These are phyloP conservation scores for Orthosia incerta DNA, from an alignment of 2,888 invertebrate species.

Conservation along the genomic window DNA sequence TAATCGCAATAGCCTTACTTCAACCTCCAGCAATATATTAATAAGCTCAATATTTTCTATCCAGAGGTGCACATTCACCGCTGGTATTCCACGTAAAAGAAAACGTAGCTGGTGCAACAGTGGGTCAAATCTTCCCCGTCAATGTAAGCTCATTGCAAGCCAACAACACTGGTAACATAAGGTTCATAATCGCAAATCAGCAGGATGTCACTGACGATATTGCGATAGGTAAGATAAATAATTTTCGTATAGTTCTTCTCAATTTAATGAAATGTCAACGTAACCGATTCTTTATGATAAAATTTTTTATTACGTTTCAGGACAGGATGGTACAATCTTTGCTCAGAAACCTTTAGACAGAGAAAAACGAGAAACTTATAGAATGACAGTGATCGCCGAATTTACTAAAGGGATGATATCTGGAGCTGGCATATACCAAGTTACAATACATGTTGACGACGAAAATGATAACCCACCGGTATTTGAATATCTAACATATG, in stretches of 20 bases:
- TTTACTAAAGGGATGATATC: slow-evolving; percentile 93
- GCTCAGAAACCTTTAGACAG: slow-evolving; percentile 94
- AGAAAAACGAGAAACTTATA: slow-evolving; percentile 93
- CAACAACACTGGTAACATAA: slow-evolving; percentile 88
- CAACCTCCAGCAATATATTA: background rate
- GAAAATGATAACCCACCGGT: slow-evolving; percentile 96
- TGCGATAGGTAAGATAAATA: slow-evolving; percentile 91
- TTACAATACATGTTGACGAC: slow-evolving; percentile 95
- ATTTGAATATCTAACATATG: slow-evolving; percentile 93
- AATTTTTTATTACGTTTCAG: slow-evolving; percentile 69
- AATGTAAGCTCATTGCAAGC: slow-evolving; percentile 81
- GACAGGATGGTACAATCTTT: slow-evolving; percentile 94
- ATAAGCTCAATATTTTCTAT: slow-evolving; percentile 62
- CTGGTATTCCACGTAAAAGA: slow-evolving; percentile 95
- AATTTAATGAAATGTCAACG: background rate
- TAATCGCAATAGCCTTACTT: too few relatives aligned
- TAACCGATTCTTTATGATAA: too few relatives aligned
- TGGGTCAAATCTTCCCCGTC: slow-evolving; percentile 93
- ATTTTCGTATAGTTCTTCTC: background rate
- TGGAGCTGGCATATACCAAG: slow-evolving; percentile 95
- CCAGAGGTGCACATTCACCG: slow-evolving; percentile 93
- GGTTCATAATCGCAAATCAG: slow-evolving; percentile 95
- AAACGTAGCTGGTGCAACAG: slow-evolving; percentile 93
- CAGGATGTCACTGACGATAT: slow-evolving; percentile 95
- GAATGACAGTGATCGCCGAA: slow-evolving; percentile 95